Evolutionary conservation across 2,888 invertebrate genomes (phyloP).

Genomic region (Eupithecia subumbrata): DNA sequence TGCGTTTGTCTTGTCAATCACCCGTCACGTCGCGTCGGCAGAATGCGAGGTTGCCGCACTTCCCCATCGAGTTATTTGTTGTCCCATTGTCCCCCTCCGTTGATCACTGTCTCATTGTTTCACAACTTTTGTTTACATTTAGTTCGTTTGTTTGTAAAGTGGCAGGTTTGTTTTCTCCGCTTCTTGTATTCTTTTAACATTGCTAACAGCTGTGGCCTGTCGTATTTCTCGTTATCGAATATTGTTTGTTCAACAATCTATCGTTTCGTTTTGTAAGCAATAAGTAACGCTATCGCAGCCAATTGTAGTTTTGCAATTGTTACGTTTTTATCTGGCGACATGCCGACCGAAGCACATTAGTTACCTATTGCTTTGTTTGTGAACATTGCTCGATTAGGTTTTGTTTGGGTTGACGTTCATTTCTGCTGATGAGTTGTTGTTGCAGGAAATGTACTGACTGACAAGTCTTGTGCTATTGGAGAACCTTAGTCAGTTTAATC

Average conservation of each 20-base stretch:
- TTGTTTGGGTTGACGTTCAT: conserved; percentile 49
- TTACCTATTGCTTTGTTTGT: conserved; percentile 35
- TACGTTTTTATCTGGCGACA: conserved; percentile 44
- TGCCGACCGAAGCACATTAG: conserved; percentile 38
- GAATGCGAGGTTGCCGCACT: conserved; percentile 62
- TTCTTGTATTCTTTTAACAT: conserved; percentile 63
- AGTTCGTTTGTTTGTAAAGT: conserved; percentile 71
- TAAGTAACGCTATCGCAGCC: conserved; percentile 49
- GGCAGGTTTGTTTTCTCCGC: conserved; percentile 66
- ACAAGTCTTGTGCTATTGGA: conserved; percentile 13
- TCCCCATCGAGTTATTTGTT: conserved; percentile 77
- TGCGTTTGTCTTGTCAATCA: conserved; percentile 80
- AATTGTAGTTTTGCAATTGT: conserved; percentile 51
- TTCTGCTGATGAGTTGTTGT: conserved; percentile 38
- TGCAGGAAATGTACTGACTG: conserved; percentile 23
- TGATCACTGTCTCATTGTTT: conserved; percentile 78
- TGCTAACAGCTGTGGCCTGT: conserved; percentile 61
- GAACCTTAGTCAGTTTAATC: conserved; percentile 24
- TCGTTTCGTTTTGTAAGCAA: conserved; percentile 52
- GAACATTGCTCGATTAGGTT: conserved; percentile 44
- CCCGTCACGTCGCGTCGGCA: conserved; percentile 49
- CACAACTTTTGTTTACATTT: conserved; percentile 76
- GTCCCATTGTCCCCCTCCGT: conserved; percentile 73
- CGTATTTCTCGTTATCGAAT: conserved; percentile 64
- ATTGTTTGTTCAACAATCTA: conserved; percentile 58